Evolutionary conservation across 2,113 vertebrate genomes (phyloP), one percentile per base, ranked within the genome.

Genomic region (Pandion haliaetus): DNA sequence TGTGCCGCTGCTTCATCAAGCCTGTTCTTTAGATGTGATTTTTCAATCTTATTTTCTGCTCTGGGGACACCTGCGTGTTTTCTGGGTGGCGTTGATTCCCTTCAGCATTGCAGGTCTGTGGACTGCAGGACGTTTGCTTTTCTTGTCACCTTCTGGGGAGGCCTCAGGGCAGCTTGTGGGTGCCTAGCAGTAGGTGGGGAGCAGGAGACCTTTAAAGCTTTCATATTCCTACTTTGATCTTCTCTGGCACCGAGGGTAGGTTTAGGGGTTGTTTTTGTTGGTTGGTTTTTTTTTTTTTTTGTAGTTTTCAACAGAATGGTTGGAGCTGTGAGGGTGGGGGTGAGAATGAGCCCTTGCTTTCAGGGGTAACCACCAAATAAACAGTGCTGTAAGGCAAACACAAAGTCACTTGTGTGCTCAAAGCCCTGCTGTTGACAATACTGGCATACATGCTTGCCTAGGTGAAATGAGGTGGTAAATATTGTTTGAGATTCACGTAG

Each of bases 1-100:
- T 2, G 1, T 16, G 44, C 49, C 1, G 1, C 57, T 38, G 24
- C 59, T 69, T 71, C 5, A 3, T 38, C 34, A 14, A 4, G 9
- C 14, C 32, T 73, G 2, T 28, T 63, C 23, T 44, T 76, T 11
- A 61, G 31, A 8, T n/a, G 50, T 26, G 42, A 9, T 38, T 81
- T 86, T 87, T 40, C 38, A 28, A 1, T 50, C 14, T 17, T 18
- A 12, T 40, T 54, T 67, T 67, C 58, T 29, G 29, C 40, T 69
- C 23, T 47, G 77, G 44, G 8, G 23, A 50, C 25, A 29, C 58
- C 47, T 12, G 8, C 34, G 3, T 11, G 8, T 72, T 82, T 71
- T 66, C 28, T 0, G 1, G 86, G 24, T 29, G 47, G 10, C 17
- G 17, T 50, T 62, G 54, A 15, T 78, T 91, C 44, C 20, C n/a